A percentile compares a stretch with the other conserved stretches of the same genome.
phyloP scores from a whole-genome alignment of 2,113 vertebrate genomes.

The Labeo rohita region DNA sequence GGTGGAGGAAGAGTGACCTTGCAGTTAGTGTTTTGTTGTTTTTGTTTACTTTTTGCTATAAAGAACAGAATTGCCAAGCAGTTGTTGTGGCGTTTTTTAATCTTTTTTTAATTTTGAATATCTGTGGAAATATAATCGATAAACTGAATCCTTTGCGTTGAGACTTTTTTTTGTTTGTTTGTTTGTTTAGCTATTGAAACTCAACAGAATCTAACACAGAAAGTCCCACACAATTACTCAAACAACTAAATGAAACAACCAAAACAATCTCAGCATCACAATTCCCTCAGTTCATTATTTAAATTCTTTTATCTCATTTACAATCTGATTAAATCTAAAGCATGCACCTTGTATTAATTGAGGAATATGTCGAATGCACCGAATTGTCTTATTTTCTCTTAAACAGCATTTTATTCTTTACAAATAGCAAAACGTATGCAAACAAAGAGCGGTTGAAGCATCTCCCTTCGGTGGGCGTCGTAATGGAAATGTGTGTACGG shows the following conservation, averaged over 20 bases:
- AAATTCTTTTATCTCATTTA: conserved; percentile 54
- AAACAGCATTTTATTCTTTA: conserved; percentile 56
- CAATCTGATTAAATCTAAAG: conserved; percentile 53
- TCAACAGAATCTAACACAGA: neutral
- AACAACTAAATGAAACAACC: conserved; percentile 19
- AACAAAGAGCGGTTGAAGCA: conserved; percentile 70
- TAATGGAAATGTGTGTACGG: conserved; percentile 73
- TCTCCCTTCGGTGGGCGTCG: conserved; percentile 73
- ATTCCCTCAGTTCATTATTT: conserved; percentile 51
- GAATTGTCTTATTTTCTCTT: conserved; percentile 56
- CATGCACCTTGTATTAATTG: conserved; percentile 57
- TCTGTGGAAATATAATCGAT: conserved; percentile 6
- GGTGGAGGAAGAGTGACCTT: too few relatives aligned
- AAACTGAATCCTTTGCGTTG: neutral
- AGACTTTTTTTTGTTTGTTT: neutral
- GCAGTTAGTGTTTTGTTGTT: too few relatives aligned
- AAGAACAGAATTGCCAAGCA: too few relatives aligned
- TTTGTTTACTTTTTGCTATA: too few relatives aligned
- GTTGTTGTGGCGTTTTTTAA: neutral
- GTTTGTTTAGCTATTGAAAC: neutral
- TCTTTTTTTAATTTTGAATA: neutral
- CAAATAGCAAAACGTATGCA: conserved; percentile 61
- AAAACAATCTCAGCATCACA: conserved; percentile 37
- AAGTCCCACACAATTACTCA: conserved; percentile 11
- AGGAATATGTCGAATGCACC: conserved; percentile 53